Evolutionary conservation across 2,888 invertebrate genomes (phyloP).

Genomic region (Dioctria linearis): DNA sequence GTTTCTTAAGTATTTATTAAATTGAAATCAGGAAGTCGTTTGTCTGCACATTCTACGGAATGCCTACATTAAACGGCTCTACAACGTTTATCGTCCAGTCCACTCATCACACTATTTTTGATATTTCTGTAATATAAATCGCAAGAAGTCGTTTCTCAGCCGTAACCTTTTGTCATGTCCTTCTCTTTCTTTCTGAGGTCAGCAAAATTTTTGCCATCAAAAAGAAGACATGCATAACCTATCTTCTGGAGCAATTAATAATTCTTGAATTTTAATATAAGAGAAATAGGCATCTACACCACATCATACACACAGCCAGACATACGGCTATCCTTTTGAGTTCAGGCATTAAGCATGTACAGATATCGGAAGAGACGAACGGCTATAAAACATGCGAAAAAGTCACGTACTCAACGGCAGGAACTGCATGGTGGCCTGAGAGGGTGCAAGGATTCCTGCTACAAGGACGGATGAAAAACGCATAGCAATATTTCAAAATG

Average conservation of each 20-base stretch:
- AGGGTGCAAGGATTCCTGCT: slow-evolving; percentile 23
- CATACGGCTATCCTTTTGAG: background rate
- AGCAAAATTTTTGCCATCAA: slow-evolving; percentile 5
- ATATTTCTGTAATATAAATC: no score
- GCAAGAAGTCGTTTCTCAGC: background rate
- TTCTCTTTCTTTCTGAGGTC: background rate
- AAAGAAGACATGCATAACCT: slow-evolving; percentile 9
- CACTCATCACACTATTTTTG: no score
- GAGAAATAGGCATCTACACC: slow-evolving; percentile 13
- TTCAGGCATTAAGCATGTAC: slow-evolving; percentile 36
- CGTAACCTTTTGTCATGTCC: no score
- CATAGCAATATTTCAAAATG: slow-evolving; percentile 58
- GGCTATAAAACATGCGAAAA: slow-evolving; percentile 57
- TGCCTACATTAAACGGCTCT: no score
- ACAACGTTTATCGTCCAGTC: no score
- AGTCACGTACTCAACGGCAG: slow-evolving; percentile 55
- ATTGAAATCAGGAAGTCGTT: no score
- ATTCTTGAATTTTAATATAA: slow-evolving; percentile 39
- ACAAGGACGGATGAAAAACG: slow-evolving; percentile 58
- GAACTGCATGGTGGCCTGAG: background rate
- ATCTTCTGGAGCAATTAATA: slow-evolving; percentile 41
- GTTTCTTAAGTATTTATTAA: no score
- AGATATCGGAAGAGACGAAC: slow-evolving; percentile 54
- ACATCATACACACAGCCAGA: background rate
- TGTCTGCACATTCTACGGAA: no score